Evolutionary conservation across 2,113 vertebrate species (phyloP).

Genomic region (Nibea albiflora): DNA sequence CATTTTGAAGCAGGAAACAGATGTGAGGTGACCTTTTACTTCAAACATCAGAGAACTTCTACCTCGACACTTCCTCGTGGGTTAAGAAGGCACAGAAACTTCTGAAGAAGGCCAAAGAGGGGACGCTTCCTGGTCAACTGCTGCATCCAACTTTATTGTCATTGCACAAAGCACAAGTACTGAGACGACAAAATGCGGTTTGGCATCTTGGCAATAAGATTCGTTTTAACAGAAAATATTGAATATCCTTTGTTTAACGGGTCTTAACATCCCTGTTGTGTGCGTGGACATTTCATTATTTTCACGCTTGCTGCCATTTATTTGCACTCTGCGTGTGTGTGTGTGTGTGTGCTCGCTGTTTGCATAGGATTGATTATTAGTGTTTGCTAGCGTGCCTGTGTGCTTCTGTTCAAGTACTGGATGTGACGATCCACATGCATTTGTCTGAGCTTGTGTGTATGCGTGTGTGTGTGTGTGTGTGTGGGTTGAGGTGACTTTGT

Average conservation of each 20-base stretch:
- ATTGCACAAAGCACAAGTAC: too few relatives aligned
- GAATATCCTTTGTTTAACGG: too few relatives aligned
- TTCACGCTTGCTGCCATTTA: neutral
- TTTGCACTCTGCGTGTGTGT: slow-evolving; percentile 17
- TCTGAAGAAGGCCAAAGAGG: neutral
- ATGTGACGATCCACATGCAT: neutral
- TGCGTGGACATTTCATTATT: neutral
- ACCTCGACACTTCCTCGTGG: neutral
- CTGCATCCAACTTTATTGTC: neutral
- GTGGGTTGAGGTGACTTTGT: slow-evolving; percentile 19
- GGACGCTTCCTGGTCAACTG: neutral
- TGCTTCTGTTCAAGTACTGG: slow-evolving; percentile 20
- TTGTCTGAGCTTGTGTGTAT: neutral
- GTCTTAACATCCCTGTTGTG: neutral
- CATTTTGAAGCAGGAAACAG: too few relatives aligned
- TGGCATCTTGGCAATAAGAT: too few relatives aligned
- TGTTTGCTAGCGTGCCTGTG: neutral
- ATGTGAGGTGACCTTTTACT: neutral
- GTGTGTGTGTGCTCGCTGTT: neutral
- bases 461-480: neutral
- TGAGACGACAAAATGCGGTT: too few relatives aligned
- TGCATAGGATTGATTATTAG: neutral
- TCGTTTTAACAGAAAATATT: too few relatives aligned
- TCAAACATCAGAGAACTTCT: neutral
- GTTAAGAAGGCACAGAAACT: neutral